phyloP scores from a whole-genome alignment of 1,140 invertebrate genomes.

The Drosophila parabipectinata region DNA sequence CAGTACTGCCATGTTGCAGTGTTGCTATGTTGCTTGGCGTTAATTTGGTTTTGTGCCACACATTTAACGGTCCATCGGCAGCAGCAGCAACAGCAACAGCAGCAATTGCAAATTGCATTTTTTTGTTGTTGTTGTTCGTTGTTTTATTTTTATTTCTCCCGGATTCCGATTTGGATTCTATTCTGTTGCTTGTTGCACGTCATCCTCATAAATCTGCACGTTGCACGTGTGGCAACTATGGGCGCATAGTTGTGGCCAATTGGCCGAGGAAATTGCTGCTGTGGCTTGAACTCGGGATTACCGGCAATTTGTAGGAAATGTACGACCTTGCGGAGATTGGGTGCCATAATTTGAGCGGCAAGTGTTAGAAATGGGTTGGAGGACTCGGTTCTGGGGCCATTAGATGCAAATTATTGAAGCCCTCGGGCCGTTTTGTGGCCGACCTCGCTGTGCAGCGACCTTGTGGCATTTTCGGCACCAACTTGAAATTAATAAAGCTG shows the following conservation, averaged over 20 bases:
- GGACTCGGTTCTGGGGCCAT: conserved; percentile 3
- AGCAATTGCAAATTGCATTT: conserved; percentile 78
- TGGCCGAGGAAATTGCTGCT: conserved; percentile 60
- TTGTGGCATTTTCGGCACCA: conserved; percentile 32
- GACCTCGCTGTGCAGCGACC: conserved; percentile 25
- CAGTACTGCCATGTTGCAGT: conserved; percentile 6
- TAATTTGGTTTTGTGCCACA: conserved; percentile 76
- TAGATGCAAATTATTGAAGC: conserved; percentile 32
- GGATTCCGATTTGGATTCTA: conserved; percentile 5
- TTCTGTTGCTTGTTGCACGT: conserved; percentile 44
- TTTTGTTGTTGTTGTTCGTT: conserved; percentile 5
- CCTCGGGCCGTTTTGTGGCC: conserved; percentile 16
- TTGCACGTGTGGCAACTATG: conserved; percentile 36
- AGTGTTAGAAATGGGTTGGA: conserved; percentile 24
- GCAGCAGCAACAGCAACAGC: conserved; percentile 17
- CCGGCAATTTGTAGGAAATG: conserved; percentile 54
- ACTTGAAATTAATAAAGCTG: conserved; percentile 70
- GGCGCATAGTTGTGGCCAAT: conserved; percentile 66
- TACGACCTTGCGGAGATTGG: conserved; percentile 57
- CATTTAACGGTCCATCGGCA: conserved; percentile 64
- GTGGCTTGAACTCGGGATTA: conserved; percentile 51
- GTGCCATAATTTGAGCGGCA: conserved; percentile 19
- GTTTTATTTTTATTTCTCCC: conserved; percentile 23
- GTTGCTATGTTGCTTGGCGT: conserved; percentile 50
- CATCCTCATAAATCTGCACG: conserved; percentile 64